These are phyloP conservation scores for Anthopleura sola DNA, from an alignment of 64 coral and sea anemone genomes.

Conservation along the genomic window DNA sequence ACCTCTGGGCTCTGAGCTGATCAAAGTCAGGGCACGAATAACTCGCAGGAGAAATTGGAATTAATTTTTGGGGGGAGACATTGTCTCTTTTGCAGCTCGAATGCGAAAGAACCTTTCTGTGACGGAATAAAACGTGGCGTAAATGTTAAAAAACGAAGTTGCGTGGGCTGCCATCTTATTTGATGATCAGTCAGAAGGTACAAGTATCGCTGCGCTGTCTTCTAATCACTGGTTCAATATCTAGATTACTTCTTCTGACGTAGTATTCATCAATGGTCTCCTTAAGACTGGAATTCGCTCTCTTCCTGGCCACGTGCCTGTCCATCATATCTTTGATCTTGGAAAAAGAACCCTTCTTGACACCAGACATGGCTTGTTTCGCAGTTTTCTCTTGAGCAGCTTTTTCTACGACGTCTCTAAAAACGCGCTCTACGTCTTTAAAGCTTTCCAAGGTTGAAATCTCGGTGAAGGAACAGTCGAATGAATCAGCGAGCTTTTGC, in stretches of 20 bases:
- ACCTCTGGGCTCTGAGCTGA: no score
- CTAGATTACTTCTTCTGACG: slow-evolving; percentile 25
- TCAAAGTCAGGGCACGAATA: no score
- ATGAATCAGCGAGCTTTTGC: slow-evolving; percentile 14
- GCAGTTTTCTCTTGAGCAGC: slow-evolving; percentile 27
- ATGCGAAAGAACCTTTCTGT: no score
- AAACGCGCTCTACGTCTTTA: slow-evolving; percentile 51
- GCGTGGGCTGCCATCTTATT: no score
- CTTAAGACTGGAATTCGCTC: slow-evolving; percentile 67
- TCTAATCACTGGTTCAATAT: not conserved
- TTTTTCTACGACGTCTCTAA: slow-evolving; percentile 11
- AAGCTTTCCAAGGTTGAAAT: slow-evolving; percentile 42
- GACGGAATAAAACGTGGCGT: no score
- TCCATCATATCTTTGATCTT: slow-evolving; percentile 76
- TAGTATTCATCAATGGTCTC: slow-evolving; percentile 77
- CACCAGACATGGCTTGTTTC: slow-evolving; percentile 25
- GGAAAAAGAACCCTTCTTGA: slow-evolving; percentile 24
- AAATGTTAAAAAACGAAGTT: no score
- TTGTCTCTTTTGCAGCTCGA: no score
- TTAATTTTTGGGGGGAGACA: no score
- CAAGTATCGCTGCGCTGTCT: slow-evolving; percentile 64
- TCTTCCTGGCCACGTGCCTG: slow-evolving; percentile 48
- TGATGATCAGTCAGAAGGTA: slow-evolving; percentile 12
- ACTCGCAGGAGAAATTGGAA: no score
- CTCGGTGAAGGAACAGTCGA: slow-evolving; percentile 48